Evolutionary conservation across 1,140 invertebrate genomes (phyloP).

Genomic region (Hydropsyche tenuis): DNA sequence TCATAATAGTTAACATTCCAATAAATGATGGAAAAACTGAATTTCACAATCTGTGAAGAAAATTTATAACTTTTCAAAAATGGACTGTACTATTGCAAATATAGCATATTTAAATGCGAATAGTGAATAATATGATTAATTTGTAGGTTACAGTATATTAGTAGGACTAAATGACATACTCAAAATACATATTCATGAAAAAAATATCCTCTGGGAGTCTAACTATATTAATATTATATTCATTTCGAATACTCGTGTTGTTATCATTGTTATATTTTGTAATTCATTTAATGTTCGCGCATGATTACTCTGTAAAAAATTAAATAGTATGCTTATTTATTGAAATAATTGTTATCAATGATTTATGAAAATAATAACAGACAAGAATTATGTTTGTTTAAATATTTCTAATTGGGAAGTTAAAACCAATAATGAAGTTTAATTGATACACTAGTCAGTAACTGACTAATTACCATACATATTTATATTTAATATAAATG

Average conservation of each 20-base stretch:
- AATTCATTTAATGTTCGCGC: constrained; percentile 3
- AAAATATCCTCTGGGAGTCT: constrained; percentile 14
- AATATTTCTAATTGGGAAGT: constrained; percentile 1
- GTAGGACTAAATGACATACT: neutral
- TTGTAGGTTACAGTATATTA: neutral
- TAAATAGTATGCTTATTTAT: neutral
- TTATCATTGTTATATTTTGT: constrained; percentile 17
- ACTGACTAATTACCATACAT: constrained; percentile 45
- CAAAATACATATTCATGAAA: too few relatives aligned
- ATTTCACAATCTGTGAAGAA: neutral
- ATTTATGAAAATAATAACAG: too few relatives aligned
- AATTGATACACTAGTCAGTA: constrained; percentile 37
- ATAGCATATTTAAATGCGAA: neutral
- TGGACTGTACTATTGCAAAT: neutral
- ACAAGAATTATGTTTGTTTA: neutral
- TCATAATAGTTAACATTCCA: constrained; percentile 22
- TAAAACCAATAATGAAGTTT: neutral
- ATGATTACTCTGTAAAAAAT: neutral
- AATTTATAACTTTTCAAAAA: too few relatives aligned
- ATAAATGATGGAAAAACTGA: neutral
- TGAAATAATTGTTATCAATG: neutral
- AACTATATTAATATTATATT: neutral
- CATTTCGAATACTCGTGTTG: constrained; percentile 17
- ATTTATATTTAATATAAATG: constrained; percentile 45
- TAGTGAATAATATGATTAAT: neutral